Base-by-base conservation (phyloP, 2,888 invertebrate species). In the Acleris emargana region DNA sequence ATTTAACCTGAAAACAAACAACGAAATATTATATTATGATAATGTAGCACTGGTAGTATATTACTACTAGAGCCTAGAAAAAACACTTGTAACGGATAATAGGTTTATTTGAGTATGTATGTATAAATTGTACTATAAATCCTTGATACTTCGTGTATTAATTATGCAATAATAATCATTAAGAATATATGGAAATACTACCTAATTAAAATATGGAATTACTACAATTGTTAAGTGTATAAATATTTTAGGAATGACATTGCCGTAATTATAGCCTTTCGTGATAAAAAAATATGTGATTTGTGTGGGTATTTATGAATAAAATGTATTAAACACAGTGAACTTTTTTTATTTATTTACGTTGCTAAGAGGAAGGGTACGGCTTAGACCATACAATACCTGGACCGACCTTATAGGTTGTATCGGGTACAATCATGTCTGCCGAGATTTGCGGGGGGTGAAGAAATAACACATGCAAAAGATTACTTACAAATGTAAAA, bases 281-380 rank as follows among this genome's bases (percentile, higher is more conserved):
- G 84, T 86, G 84, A 85, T 85, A 83, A 77, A 79, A 74, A 77
- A 67, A 68, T 32, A 69, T 85, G 87, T 86, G 86, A 87, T 87
- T 82, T 84, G 73, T 69, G 69, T 74, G 84, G 82, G 87, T 87
- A 88, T 87, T 87, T 88, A 87, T 87, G 71, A 80, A 76, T 72
- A 72, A 67, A 73, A 57, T 52, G 42, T 66, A 43, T 25, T 13
- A 32, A 25, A 43, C n/a, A 11, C 0, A 38, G 38, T 13, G 1
- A 38, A 11, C 13, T 13, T 38, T 38, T 13, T 38, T 38, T 38
- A n/a, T 32, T 38, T 13, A 13, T 38, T 38, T 13, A 13, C 3
- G 38, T 38, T 38, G 13, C 3, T 38, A 6, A 25, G 25, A 25
- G 25, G 6, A 20, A 20, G 20, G n/a, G n/a, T n/a, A n/a, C n/a